These are phyloP conservation scores for Neodon shergylaensis DNA, from an alignment of 2,113 vertebrate species.

Conservation along the genomic window DNA sequence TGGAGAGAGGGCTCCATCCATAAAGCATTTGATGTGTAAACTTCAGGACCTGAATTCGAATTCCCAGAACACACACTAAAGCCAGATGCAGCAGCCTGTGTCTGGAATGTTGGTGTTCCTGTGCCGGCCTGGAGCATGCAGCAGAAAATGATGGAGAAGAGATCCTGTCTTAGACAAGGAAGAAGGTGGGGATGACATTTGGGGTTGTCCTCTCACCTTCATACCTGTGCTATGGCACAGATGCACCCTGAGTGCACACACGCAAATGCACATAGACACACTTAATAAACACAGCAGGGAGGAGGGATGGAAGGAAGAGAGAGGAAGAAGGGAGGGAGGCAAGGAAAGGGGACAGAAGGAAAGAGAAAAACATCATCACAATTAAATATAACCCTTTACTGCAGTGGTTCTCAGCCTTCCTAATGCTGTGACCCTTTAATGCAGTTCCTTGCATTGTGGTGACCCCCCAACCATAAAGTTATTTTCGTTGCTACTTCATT, in stretches of 20 bases:
- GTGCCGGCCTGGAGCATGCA: too few relatives aligned
- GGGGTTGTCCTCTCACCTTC: too few relatives aligned
- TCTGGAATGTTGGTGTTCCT: not conserved
- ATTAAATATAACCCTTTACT: not conserved
- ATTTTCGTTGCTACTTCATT: not conserved
- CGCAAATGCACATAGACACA: not conserved
- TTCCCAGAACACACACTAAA: not conserved
- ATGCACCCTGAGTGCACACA: not conserved
- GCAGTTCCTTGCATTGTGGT: not conserved
- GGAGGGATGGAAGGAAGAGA: fast-evolving
- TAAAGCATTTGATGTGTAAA: not conserved
- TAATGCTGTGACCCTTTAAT: not conserved
- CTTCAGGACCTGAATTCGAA: not conserved
- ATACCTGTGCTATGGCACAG: not conserved
- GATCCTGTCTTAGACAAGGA: not conserved
- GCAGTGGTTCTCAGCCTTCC: not conserved
- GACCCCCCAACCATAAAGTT: not conserved
- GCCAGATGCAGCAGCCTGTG: not conserved
- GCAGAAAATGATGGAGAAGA: not conserved
- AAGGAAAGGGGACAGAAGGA: not conserved
- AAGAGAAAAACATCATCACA: not conserved
- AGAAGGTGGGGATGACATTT: too few relatives aligned
- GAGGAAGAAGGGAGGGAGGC: fast-evolving
- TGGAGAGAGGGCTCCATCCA: not conserved
- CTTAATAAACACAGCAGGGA: not conserved